A percentile compares a stretch with the other conserved stretches of the same genome.
Conservation (phyloP, 2,113 vertebrate species). For the Nesogale talazaci region DNA sequence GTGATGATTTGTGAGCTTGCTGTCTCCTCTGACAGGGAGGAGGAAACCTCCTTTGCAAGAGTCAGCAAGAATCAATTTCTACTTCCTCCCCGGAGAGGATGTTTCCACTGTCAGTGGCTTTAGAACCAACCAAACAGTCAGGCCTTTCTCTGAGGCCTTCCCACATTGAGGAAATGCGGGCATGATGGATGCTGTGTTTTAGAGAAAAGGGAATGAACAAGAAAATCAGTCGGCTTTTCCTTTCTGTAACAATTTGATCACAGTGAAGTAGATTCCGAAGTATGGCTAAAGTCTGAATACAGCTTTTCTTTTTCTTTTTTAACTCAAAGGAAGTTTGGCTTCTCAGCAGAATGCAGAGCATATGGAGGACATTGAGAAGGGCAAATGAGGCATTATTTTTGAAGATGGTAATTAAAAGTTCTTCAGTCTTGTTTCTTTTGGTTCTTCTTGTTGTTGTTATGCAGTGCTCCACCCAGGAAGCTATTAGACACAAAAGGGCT, state of each 20-base stretch:
- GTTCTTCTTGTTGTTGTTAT: neutral
- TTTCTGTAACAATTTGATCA: slow-evolving; percentile 25
- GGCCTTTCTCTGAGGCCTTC: neutral
- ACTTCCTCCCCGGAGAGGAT: neutral
- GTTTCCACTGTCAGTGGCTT: neutral
- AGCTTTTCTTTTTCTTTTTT: neutral
- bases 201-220: slow-evolving; percentile 20
- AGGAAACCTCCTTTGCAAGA: neutral
- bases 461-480: neutral
- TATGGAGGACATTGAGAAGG: neutral
- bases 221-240: slow-evolving; percentile 1
- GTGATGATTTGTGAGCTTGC: neutral
- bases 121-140: neutral
- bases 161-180: slow-evolving; percentile 1
- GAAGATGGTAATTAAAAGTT: slow-evolving; percentile 9
- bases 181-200: neutral
- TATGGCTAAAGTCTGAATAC: neutral
- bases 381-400: neutral
- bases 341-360: neutral
- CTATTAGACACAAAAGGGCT: neutral
- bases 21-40: neutral
- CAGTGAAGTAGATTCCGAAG: neutral
- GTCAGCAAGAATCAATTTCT: neutral
- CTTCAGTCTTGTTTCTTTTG: neutral
- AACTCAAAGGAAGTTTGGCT: neutral